These are phyloP conservation scores for Diacarnus erythraeanus DNA, from an alignment of 37 sponge, comb jelly and placozoan species.

Conservation along the genomic window DNA sequence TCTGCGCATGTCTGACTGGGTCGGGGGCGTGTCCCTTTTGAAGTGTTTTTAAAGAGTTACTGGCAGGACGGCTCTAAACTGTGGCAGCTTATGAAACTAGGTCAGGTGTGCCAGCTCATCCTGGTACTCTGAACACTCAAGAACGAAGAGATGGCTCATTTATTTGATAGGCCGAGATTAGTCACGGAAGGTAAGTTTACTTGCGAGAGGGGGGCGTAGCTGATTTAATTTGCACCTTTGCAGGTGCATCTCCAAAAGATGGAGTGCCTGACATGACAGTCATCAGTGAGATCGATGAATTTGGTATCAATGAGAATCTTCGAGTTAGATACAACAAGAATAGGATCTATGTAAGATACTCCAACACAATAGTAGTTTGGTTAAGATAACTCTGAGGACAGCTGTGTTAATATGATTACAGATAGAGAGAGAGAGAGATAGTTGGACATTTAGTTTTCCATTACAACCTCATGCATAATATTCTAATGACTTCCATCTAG, in stretches of 20 bases:
- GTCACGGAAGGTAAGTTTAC: conserved; percentile 69
- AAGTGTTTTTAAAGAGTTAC: too few relatives aligned
- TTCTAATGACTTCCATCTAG: conserved; percentile 55
- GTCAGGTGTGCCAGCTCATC: background rate
- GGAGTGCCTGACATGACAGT: conserved; percentile 96
- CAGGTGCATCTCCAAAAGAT: conserved; percentile 88
- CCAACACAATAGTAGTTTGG: too few relatives aligned
- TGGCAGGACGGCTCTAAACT: too few relatives aligned
- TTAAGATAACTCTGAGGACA: too few relatives aligned
- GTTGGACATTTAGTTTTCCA: too few relatives aligned
- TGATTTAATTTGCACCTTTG: background rate
- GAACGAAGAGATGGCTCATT: background rate
- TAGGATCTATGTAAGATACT: conserved; percentile 86
- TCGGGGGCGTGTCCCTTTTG: background rate
- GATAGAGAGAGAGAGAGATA: background rate
- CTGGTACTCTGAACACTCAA: too few relatives aligned
- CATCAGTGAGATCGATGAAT: conserved; percentile 90
- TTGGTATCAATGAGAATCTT: conserved; percentile 90
- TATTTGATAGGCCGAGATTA: conserved; percentile 78
- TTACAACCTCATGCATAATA: too few relatives aligned
- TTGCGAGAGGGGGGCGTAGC: conserved; percentile 48
- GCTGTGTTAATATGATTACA: background rate
- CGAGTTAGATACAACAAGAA: conserved; percentile 74
- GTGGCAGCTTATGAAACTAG: background rate
- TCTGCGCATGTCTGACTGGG: background rate